These are phyloP conservation scores for Caenorhabditis sulstoni DNA, from an alignment of 2,888 invertebrate species.

Conservation along the genomic window DNA sequence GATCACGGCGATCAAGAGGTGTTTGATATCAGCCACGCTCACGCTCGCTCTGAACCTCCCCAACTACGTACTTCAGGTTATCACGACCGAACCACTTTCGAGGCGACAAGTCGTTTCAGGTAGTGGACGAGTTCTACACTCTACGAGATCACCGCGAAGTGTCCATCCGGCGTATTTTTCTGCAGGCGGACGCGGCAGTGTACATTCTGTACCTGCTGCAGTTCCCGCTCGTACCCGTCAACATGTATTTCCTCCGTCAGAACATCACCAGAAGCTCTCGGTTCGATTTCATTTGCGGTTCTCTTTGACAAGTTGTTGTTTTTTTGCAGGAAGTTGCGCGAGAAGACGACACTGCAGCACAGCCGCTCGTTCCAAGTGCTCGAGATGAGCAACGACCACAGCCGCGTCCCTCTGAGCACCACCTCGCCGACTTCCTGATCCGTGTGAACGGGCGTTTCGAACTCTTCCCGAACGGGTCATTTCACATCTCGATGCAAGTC, in stretches of 20 bases:
- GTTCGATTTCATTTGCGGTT: constrained; percentile 3
- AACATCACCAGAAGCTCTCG: constrained; percentile 65
- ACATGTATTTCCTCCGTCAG: constrained; percentile 65
- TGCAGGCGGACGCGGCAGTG: constrained; percentile 64
- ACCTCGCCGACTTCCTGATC: constrained; percentile 29
- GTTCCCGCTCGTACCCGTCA: constrained; percentile 66
- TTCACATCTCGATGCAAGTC: constrained; percentile 22
- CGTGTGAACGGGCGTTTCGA: constrained; percentile 7
- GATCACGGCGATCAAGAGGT: constrained; percentile 63
- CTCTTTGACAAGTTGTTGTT: too few species aligned
- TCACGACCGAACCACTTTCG: too few species aligned
- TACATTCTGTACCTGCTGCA: constrained; percentile 69
- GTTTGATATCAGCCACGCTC: constrained; percentile 65
- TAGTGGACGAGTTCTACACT: constrained; percentile 65
- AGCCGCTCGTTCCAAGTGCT: constrained; percentile 47
- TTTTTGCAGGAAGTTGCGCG: constrained; percentile 52
- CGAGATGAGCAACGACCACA: constrained; percentile 47
- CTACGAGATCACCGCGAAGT: constrained; percentile 44
- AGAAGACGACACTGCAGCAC: constrained; percentile 50
- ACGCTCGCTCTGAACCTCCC: constrained; percentile 66
- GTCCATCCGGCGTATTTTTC: constrained; percentile 34
- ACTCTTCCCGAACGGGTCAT: not conserved
- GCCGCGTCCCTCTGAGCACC: constrained; percentile 36
- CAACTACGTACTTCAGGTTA: constrained; percentile 67
- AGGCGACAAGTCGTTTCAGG: constrained; percentile 31